Conservation (phyloP, 2,797 vertebrate species). For the Huso huso region DNA sequence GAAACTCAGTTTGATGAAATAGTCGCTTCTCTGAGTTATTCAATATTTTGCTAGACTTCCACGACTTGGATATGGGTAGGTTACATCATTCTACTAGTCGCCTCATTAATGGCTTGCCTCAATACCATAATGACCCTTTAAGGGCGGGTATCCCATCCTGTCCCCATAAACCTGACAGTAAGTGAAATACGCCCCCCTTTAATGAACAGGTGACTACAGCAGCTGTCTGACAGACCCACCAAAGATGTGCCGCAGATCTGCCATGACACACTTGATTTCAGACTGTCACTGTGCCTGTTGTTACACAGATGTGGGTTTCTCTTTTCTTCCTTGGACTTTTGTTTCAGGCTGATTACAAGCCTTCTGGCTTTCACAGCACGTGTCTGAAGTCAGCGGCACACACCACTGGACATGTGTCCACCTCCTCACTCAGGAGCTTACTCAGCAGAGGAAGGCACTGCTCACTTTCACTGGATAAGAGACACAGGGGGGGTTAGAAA, state of each 20-base stretch:
- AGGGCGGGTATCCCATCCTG: conserved; percentile 33
- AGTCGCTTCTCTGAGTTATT: no score
- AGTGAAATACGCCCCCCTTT: conserved; percentile 52
- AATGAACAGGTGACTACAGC: conserved; percentile 66
- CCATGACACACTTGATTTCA: conserved; percentile 44
- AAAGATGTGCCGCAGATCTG: conserved; percentile 42
- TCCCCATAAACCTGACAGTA: conserved; percentile 55
- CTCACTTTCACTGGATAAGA: no score
- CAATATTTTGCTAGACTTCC: no score
- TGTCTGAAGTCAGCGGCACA: conserved; percentile 30
- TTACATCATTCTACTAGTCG: no score
- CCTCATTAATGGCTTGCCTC: not conserved
- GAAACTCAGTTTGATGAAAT: no score
- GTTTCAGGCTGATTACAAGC: conserved; percentile 30
- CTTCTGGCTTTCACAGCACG: conserved; percentile 37
- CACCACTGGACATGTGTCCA: conserved; percentile 6
- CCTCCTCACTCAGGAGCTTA: no score
- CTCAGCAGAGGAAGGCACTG: no score
- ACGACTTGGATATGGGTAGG: no score
- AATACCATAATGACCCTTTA: conserved; percentile 40
- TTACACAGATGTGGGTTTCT: conserved; percentile 66
- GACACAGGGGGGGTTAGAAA: no score
- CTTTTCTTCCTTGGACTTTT: conserved; percentile 35
- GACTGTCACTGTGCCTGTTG: conserved; percentile 45
- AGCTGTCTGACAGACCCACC: conserved; percentile 61